These are phyloP conservation scores for Trachymyrmex cornetzi DNA, from an alignment of 1,140 invertebrate genomes.

Conservation along the genomic window DNA sequence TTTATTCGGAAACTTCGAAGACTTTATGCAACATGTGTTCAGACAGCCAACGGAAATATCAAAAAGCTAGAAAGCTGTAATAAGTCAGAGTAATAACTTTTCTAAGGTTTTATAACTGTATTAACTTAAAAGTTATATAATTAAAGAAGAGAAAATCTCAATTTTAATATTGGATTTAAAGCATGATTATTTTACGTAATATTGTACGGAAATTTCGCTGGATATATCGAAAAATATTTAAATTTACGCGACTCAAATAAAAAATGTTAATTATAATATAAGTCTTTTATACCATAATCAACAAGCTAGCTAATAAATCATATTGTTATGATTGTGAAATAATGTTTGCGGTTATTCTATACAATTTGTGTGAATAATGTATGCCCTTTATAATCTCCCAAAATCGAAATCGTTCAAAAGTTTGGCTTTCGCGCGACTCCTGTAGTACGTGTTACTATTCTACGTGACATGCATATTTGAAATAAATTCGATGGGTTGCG, in stretches of 20 bases:
- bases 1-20: constrained; percentile 48
- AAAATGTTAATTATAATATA: neutral
- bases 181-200: neutral
- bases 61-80: neutral
- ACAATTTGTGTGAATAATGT: constrained; percentile 28
- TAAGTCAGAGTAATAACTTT: neutral
- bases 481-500: constrained; percentile 47
- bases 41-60: neutral
- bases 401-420: constrained; percentile 40
- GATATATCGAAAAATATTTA: neutral
- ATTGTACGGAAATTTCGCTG: neutral
- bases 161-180: neutral
- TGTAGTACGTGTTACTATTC: constrained; percentile 20
- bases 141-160: neutral
- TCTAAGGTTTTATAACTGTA: neutral
- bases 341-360: neutral
- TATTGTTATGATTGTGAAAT: neutral
- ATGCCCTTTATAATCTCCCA: constrained; percentile 39
- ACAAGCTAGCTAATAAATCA: neutral
- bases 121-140: neutral
- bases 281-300: neutral
- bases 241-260: neutral
- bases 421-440: constrained; percentile 32
- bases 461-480: constrained; percentile 54
- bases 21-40: constrained; percentile 64